Conservation (phyloP, 2,797 vertebrate genomes). For the Ataeniobius toweri region DNA sequence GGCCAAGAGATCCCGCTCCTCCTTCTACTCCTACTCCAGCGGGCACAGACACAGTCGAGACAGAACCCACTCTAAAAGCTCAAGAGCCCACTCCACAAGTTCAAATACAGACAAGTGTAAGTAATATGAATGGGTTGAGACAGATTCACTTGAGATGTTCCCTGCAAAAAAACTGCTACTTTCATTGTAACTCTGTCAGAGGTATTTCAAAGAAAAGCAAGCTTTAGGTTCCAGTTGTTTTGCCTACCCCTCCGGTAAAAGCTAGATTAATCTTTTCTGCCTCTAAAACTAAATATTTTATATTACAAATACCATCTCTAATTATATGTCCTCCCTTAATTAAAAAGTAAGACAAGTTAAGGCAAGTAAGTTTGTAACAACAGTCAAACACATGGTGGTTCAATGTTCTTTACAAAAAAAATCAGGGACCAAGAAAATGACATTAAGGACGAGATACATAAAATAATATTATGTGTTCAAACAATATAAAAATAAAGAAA, state of each 20-base stretch:
- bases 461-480: not conserved
- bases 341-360: not conserved
- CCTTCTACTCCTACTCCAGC: conserved; percentile 70
- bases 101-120: conserved; percentile 78
- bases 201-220: not conserved
- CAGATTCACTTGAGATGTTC: conserved; percentile 5
- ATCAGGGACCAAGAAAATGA: not conserved
- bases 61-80: conserved; percentile 78
- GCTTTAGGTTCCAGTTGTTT: conserved; percentile 1
- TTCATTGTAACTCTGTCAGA: not conserved
- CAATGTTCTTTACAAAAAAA: not conserved
- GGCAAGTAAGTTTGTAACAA: not conserved
- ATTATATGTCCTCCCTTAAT: not conserved
- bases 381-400: too few species aligned
- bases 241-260: not conserved
- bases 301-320: not conserved
- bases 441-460: not conserved
- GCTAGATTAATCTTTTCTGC: not conserved
- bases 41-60: conserved; percentile 80
- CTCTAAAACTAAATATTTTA: not conserved
- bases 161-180: not conserved
- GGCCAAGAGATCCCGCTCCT: conserved; percentile 78
- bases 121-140: conserved; percentile 33
- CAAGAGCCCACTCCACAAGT: conserved; percentile 76
- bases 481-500: not conserved